Conservation (phyloP, 2,113 vertebrate species). For the Gymnobelideus leadbeateri region DNA sequence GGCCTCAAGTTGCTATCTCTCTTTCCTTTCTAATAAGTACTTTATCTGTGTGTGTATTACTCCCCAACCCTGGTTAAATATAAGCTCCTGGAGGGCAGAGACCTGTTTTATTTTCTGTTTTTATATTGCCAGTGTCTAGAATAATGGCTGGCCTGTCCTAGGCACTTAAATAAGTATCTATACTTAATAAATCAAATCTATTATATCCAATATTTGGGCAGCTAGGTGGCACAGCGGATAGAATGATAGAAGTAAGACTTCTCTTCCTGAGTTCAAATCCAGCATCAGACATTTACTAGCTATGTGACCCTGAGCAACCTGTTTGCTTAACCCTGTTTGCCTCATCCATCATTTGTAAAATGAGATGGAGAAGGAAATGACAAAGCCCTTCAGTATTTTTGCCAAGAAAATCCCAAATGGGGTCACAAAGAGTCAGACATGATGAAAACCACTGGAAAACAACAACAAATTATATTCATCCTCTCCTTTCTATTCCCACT, state of each 20-base stretch:
- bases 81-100: background rate
- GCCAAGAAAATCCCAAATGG: background rate
- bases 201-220: background rate
- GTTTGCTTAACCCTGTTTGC: background rate
- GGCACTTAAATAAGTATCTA: background rate
- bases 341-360: background rate
- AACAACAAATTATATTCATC: background rate
- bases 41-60: background rate
- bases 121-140: background rate
- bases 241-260: background rate
- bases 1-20: background rate
- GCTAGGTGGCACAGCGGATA: background rate
- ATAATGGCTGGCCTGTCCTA: background rate
- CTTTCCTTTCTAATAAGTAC: background rate
- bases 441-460: background rate
- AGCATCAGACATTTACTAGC: background rate
- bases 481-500: background rate
- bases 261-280: background rate
- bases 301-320: background rate
- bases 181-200: background rate
- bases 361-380: background rate
- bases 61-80: background rate
- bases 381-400: background rate
- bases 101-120: background rate
- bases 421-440: background rate